Base-by-base conservation (phyloP, 2,797 vertebrate genomes). In the Mormyrops boulengeri region DNA sequence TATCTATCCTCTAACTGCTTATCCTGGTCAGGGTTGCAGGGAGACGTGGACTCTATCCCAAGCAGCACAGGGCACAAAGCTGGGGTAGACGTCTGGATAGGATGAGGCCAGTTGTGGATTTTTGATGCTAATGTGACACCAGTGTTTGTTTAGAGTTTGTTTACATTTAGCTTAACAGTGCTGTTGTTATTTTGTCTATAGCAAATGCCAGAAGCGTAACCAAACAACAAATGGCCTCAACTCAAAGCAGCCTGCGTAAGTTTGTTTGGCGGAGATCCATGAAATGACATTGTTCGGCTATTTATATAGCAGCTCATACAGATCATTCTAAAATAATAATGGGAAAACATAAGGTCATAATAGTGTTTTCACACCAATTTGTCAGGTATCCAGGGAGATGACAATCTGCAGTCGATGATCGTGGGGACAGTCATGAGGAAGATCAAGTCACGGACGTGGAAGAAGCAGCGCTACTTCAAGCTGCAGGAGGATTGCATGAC, bases 381-480 rank as follows among this genome's bases (percentile, higher is more conserved):
- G 3, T 2, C 94, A 99, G 98, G 95, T 90, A 91, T 97, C 89
- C 95, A 95, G 89, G 92, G 95, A 90, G 96, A 97, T 90, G 95
- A 95, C 34, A 94, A 96, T 0, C 89, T 99, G 92, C 93, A 95
- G 92, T 92, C 95, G 90, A 98, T 99, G 98, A 97, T 97, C 92
- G 94, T 94, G 2, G 98, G 97, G 26, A 96, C 94, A 0, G 91
- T 96, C 92, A 95, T 99, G 94, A 97, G 97, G 88, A 99, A 99
- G 93, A 97, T 99, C 87, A 99, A 97, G 90, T 98, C 98, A 88
- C 96, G 95, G 85, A 96, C 91, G 41, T 99, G 97, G 97, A 99
- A 97, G 93, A 98, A 97, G 92, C 96, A 96, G 85, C 95, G 98
- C 17, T 97, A 96, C 93, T 99, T 97, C 94, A 96, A 96, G 90